Base-by-base conservation (phyloP, 2,888 invertebrate species). In the Cremastinae sp. region DNA sequence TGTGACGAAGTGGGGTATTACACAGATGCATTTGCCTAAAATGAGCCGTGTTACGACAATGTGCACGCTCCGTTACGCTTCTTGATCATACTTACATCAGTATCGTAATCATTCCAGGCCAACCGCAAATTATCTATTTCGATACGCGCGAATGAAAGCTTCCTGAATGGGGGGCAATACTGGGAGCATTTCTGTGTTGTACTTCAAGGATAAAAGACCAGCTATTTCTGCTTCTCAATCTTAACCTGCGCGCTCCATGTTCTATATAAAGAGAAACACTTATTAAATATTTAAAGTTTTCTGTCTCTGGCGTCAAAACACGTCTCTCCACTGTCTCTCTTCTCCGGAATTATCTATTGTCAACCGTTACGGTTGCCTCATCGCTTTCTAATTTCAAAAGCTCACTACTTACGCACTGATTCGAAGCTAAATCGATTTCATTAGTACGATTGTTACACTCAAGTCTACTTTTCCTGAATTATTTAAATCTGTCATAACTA, bases 251-350 rank as follows among this genome's bases (percentile, higher is more conserved):
- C 56, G n/a, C 55, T 37, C 51, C 45, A 43, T 45, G 59, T 37
- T 22, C 10, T 5, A 18, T n/a, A 35, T 53, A 61, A 22, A 43
- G 55, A 61, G 59, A 43, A 3, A 28, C 28, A 28, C 28, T 2
- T 51, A 71, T 75, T 71, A 66, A 75, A 75, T 70, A 75, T 75
- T 75, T 71, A 75, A 61, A 56, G 71, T 56, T 66, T 51, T 71
- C 61, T 12, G 51, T n/a, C 39, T 10, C 49, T 45, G 14, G 37
- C 75, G 39, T 35, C 39, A 61, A 22, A 70, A 59, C 51, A 75
- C 56, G 16, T 10, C 37, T 35, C 10, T 16, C 16, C n/a, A 16
- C 22, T 47, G n/a, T 16, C 62, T 62, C 35, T 14, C 61, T 49
- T n/a, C 51, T 49, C 39, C 39, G 10, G 14, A 12, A 28, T 35